Conservation (phyloP, 2,113 vertebrate genomes). For the Apodemus speciosus region DNA sequence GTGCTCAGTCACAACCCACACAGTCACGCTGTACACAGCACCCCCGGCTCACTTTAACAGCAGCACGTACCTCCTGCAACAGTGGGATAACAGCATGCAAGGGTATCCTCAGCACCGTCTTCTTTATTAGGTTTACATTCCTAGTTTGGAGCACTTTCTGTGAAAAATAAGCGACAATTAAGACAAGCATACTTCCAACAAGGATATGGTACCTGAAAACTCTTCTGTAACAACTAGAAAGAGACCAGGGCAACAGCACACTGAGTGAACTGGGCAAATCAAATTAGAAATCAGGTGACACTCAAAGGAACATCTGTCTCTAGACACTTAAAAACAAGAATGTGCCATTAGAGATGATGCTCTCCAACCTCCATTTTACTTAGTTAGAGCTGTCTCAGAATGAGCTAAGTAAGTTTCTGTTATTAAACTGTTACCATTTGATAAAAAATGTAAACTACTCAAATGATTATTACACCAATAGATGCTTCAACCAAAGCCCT, state of each 20-base stretch:
- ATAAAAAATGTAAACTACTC: slow-evolving; percentile 10
- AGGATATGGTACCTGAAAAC: background rate
- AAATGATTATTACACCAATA: background rate
- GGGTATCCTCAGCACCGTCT: slow-evolving; percentile 94
- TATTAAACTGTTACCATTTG: background rate
- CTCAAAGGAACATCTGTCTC: background rate
- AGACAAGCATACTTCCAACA: slow-evolving; percentile 9
- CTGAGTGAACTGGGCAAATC: background rate
- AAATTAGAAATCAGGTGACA: background rate
- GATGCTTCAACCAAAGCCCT: background rate
- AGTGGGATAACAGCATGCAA: slow-evolving; percentile 93
- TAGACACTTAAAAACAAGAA: background rate
- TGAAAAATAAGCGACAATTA: slow-evolving; percentile 59
- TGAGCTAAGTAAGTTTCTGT: background rate
- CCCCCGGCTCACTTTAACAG: background rate
- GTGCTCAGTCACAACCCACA: background rate
- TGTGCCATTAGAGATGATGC: background rate
- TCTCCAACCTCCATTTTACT: background rate
- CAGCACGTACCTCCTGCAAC: slow-evolving; percentile 91
- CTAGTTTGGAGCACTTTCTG: slow-evolving; percentile 97
- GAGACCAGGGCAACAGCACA: background rate
- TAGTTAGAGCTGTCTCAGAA: background rate
- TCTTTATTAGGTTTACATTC: slow-evolving; percentile 92
- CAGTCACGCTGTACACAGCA: background rate
- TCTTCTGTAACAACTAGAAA: slow-evolving; percentile 12